Evolutionary conservation across 1,140 invertebrate species (phyloP).

Genomic region (Cydia splendana): DNA sequence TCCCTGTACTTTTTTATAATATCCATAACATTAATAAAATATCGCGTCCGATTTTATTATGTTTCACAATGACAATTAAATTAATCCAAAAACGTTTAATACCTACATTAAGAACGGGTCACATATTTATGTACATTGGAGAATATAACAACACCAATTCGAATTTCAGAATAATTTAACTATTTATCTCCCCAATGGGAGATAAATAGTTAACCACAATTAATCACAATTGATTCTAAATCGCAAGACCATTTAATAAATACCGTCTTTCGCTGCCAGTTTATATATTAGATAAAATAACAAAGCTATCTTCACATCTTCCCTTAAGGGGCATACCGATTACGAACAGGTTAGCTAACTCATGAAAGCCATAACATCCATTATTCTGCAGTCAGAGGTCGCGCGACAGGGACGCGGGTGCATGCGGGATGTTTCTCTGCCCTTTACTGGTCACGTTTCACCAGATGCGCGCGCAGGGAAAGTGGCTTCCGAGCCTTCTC

Average conservation of each 20-base stretch:
- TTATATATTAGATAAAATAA: neutral
- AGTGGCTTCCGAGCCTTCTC: constrained; percentile 39
- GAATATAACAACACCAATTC: too few relatives aligned
- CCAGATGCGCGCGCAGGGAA: constrained; percentile 28
- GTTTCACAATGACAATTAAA: too few relatives aligned
- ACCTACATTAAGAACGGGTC: too few relatives aligned
- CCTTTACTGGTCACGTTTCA: constrained; percentile 38
- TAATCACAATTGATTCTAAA: too few relatives aligned
- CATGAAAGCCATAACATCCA: constrained; percentile 19
- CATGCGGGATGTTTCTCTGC: constrained; percentile 35
- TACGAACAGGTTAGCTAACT: constrained; percentile 20
- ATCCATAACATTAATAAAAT: too few relatives aligned
- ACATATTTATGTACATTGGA: too few relatives aligned
- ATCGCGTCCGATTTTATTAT: too few relatives aligned
- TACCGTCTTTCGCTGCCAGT: neutral
- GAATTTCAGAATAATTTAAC: too few relatives aligned
- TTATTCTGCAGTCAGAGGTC: constrained; percentile 33
- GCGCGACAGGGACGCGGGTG: constrained; percentile 10
- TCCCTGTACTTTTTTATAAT: too few relatives aligned
- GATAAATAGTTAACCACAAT: too few relatives aligned
- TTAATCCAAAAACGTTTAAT: too few relatives aligned
- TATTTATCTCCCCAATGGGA: too few relatives aligned
- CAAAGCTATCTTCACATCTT: constrained; percentile 12
- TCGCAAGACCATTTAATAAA: neutral
- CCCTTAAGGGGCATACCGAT: neutral